Percentiles rank a stretch among this genome's conserved stretches.
Evolutionary conservation across 2,797 vertebrate species (phyloP).

Genomic region (Catharus ustulatus): DNA sequence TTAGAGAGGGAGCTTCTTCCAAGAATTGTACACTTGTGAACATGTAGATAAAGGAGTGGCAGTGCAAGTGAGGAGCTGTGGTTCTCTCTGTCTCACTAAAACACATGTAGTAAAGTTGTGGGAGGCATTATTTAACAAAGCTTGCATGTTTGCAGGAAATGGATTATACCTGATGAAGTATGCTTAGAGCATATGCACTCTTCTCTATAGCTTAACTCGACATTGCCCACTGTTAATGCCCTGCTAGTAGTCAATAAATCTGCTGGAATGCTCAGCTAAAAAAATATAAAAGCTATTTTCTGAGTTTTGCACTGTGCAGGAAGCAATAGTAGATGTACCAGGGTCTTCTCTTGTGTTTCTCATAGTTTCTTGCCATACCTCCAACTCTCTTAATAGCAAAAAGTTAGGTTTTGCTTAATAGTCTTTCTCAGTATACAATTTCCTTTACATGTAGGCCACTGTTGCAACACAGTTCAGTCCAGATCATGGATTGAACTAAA

Average conservation of each 20-base stretch:
- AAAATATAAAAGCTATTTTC: neutral
- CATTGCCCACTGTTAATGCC: neutral
- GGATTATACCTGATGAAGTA: neutral
- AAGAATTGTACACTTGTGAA: neutral
- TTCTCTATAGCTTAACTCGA: neutral
- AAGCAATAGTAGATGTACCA: neutral
- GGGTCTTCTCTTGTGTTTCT: neutral
- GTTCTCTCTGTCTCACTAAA: neutral
- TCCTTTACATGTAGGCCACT: accelerated
- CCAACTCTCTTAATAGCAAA: neutral
- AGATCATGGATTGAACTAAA: neutral
- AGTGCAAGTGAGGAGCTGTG: neutral
- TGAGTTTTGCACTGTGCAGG: neutral
- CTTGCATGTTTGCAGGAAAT: neutral
- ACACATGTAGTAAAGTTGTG: neutral
- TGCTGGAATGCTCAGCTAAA: neutral
- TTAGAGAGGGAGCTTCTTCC: neutral
- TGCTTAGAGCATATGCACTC: neutral
- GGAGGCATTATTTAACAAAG: neutral
- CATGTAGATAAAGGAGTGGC: neutral
- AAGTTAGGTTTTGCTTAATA: neutral
- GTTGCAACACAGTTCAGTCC: neutral
- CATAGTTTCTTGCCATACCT: neutral
- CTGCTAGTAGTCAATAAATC: neutral
- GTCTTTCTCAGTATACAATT: neutral